Conservation (phyloP, 2,797 vertebrate genomes). For the Petrocephalus schoutedeni region DNA sequence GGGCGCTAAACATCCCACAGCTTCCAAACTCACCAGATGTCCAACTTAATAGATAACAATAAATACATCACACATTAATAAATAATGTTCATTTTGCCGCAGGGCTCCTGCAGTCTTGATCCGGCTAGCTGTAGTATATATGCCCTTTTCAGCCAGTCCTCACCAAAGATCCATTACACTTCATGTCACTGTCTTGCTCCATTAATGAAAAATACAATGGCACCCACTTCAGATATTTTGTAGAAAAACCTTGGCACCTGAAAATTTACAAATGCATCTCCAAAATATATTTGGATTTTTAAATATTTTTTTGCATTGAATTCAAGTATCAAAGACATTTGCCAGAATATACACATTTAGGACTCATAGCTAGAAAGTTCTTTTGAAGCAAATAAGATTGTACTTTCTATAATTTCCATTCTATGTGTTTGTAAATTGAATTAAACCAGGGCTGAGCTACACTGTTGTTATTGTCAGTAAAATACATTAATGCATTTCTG, state of each 20-base stretch:
- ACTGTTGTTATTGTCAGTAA: not conserved
- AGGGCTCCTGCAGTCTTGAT: not conserved
- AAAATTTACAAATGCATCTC: constrained; percentile 6
- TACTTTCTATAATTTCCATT: not conserved
- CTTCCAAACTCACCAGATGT: not conserved
- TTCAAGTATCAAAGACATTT: not conserved
- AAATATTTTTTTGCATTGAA: not conserved
- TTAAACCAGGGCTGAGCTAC: not conserved
- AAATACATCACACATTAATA: not conserved
- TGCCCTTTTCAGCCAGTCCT: not conserved
- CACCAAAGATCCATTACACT: not conserved
- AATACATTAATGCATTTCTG: not conserved
- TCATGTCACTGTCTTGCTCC: not conserved
- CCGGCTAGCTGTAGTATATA: not conserved
- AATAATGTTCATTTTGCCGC: not conserved
- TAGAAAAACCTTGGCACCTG: not conserved
- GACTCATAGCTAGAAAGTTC: not conserved
- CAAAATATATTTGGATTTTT: not conserved
- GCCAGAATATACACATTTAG: not conserved
- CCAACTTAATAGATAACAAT: not conserved
- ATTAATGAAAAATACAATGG: not conserved
- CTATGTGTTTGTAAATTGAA: not conserved
- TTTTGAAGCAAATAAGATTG: not conserved
- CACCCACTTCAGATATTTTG: not conserved
- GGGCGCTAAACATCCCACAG: not conserved